These are phyloP conservation scores for Numenius phaeopus DNA, from an alignment of 2,797 vertebrate genomes.

Conservation along the genomic window DNA sequence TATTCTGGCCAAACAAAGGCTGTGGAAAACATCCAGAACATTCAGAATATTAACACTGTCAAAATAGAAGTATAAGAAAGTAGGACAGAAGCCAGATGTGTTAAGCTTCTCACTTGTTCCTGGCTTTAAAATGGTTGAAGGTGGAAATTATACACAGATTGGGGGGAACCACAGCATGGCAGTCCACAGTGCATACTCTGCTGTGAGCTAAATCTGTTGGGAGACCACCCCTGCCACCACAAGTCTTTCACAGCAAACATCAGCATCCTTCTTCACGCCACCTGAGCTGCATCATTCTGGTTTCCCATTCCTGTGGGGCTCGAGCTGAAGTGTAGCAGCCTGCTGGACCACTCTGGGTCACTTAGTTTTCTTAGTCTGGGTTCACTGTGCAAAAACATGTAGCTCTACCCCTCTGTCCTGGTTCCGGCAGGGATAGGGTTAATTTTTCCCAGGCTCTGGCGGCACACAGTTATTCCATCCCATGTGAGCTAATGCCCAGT, in stretches of 20 bases:
- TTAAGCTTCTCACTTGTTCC: background rate
- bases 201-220: background rate
- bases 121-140: background rate
- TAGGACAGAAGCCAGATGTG: background rate
- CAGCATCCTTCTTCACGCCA: background rate
- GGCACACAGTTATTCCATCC: no score
- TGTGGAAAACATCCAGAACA: background rate
- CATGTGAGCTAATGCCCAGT: no score
- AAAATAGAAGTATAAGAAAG: background rate
- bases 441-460: no score
- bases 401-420: background rate
- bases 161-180: background rate
- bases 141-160: background rate
- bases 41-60: background rate
- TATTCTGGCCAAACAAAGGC: background rate
- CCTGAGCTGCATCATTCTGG: background rate
- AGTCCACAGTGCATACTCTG: fast-evolving
- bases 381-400: background rate
- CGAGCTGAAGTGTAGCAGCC: background rate
- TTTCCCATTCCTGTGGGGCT: background rate
- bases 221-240: background rate
- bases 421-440: no score
- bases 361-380: background rate
- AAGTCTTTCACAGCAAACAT: background rate
- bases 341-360: fast-evolving